These are phyloP conservation scores for Apoderus coryli DNA, from an alignment of 2,888 invertebrate species.

Conservation along the genomic window DNA sequence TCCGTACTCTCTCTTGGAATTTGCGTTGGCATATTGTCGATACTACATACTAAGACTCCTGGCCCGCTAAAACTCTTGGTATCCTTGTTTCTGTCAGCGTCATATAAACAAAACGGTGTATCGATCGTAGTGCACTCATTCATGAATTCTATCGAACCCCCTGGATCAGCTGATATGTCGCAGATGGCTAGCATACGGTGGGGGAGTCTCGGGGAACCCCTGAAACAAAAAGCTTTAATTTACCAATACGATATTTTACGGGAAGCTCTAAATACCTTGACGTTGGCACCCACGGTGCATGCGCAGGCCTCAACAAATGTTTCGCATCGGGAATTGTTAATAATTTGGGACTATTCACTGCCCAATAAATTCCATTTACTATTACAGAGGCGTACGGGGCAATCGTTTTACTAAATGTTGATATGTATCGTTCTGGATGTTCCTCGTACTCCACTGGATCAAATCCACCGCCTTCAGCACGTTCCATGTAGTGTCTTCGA, in stretches of 20 bases:
- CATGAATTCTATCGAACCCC: constrained; percentile 85
- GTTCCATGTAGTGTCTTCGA: constrained; percentile 81
- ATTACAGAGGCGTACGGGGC: constrained; percentile 96
- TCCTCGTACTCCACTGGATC: constrained; percentile 78
- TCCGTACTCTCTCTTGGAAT: constrained; percentile 94
- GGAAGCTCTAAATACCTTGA: no score
- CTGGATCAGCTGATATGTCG: constrained; percentile 98
- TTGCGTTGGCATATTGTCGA: constrained; percentile 99
- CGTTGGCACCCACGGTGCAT: constrained; percentile 86
- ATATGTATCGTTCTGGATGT: constrained; percentile 86
- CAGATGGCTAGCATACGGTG: constrained; percentile 90
- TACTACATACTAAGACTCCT: constrained; percentile 97
- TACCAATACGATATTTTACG: no score
- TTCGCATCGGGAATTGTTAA: constrained; percentile 98
- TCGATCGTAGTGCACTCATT: constrained; percentile 99
- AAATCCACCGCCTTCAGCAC: constrained; percentile 86
- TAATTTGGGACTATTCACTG: constrained; percentile 88
- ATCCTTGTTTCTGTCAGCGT: constrained; percentile 95
- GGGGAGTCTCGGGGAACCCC: constrained; percentile 76
- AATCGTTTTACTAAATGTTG: constrained; percentile 91
- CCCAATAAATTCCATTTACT: constrained; percentile 98
- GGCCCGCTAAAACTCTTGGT: constrained; percentile 93
- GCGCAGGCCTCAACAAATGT: constrained; percentile 71
- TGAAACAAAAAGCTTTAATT: constrained; percentile 20
- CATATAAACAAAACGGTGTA: constrained; percentile 97